phyloP scores from a whole-genome alignment of 2,888 invertebrate genomes.

The Phania funesta region DNA sequence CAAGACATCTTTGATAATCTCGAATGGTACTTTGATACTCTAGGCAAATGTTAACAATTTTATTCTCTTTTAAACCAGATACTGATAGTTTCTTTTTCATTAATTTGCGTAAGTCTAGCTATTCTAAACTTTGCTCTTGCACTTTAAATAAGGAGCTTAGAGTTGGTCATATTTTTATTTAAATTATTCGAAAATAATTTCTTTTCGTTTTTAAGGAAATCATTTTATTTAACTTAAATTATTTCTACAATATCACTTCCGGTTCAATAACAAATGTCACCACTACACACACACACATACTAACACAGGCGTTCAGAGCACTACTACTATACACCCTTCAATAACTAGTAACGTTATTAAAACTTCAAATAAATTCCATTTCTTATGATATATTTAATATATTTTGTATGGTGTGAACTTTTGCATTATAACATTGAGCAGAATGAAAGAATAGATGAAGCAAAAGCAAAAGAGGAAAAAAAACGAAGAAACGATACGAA shows the following conservation, averaged over 20 bases:
- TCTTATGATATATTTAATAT: constrained; percentile 64
- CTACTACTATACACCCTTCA: constrained; percentile 41
- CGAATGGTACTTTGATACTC: no score
- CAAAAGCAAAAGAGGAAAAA: background rate
- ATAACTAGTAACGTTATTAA: constrained; percentile 64
- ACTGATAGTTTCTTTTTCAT: no score
- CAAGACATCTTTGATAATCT: no score
- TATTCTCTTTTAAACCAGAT: no score
- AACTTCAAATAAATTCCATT: constrained; percentile 67
- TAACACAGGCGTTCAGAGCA: background rate
- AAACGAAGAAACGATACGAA: constrained; percentile 59
- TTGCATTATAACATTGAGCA: constrained; percentile 75
- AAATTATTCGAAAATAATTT: no score
- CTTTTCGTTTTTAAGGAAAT: background rate
- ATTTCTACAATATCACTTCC: constrained; percentile 54
- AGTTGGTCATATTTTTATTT: no score
- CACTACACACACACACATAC: constrained; percentile 14
- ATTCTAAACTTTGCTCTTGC: no score
- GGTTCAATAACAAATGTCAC: constrained; percentile 63
- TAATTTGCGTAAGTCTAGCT: no score
- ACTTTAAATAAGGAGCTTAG: no score
- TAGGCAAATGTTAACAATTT: no score
- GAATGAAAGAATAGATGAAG: constrained; percentile 33
- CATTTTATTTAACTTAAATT: constrained; percentile 22
- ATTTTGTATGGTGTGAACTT: constrained; percentile 72